Evolutionary conservation across 2,113 vertebrate species (phyloP).

Genomic region (Daubentonia madagascariensis): DNA sequence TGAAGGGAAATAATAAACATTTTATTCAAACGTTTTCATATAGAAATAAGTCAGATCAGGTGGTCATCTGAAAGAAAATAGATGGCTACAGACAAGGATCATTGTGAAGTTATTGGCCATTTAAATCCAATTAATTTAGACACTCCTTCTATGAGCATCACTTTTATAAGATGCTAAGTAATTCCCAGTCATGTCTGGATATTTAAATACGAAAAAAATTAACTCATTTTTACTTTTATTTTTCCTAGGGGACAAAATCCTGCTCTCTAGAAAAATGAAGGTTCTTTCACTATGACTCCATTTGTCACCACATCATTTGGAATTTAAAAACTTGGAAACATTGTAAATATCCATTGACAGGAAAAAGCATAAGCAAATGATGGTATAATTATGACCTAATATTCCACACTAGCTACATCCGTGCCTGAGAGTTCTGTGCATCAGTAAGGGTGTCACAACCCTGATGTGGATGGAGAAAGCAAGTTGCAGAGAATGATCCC

Average conservation of each 20-base stretch:
- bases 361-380: not conserved
- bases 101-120: not conserved
- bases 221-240: not conserved
- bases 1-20: not conserved
- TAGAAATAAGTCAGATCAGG: not conserved
- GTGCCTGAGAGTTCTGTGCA: accelerated
- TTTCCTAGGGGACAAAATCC: not conserved
- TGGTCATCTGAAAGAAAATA: not conserved
- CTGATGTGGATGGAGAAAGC: not conserved
- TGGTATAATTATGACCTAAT: accelerated
- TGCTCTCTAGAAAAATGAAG: not conserved
- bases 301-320: not conserved
- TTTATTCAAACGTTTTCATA: not conserved
- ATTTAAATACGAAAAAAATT: not conserved
- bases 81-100: not conserved
- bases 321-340: not conserved
- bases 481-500: not conserved
- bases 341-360: not conserved
- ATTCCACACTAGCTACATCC: not conserved
- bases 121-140: not conserved
- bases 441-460: accelerated
- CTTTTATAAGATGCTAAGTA: not conserved
- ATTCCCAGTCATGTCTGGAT: not conserved
- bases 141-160: not conserved
- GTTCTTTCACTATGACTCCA: not conserved